phyloP scores from a whole-genome alignment of 2,888 invertebrate species.

The Poecilobothrus nobilitatus region DNA sequence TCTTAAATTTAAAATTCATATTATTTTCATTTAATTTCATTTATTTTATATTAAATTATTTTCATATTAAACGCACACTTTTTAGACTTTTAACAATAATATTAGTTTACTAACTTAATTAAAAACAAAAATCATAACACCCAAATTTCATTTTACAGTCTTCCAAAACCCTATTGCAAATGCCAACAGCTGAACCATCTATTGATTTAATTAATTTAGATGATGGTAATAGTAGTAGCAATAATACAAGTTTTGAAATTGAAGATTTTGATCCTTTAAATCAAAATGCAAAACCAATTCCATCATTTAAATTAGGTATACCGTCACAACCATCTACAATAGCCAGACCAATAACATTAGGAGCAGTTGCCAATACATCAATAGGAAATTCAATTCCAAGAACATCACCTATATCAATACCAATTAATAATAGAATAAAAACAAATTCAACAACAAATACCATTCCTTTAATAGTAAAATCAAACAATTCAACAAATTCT shows the following conservation, averaged over 20 bases:
- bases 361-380: not conserved
- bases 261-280: conserved; percentile 61
- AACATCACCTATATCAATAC: not conserved
- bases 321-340: conserved; percentile 35
- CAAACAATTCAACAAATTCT: conserved; percentile 20
- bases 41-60: not conserved
- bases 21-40: not conserved
- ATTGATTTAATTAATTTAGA: conserved; percentile 60
- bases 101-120: not conserved
- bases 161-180: conserved; percentile 27
- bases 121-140: not conserved
- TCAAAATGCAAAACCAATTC: conserved; percentile 44
- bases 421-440: conserved; percentile 5
- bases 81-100: too few relatives aligned
- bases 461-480: conserved; percentile 11
- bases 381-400: not conserved
- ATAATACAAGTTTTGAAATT: conserved; percentile 46
- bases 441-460: conserved; percentile 19
- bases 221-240: conserved; percentile 50
- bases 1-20: too few relatives aligned
- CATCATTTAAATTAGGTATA: conserved; percentile 35
- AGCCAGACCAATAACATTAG: not conserved
- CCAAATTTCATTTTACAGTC: conserved; percentile 14
- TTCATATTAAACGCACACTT: not conserved
- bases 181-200: conserved; percentile 41